Percentiles rank a stretch among this genome's conserved stretches.
Conservation (phyloP, 2,888 invertebrate species). For the Caradrina kadenii region DNA sequence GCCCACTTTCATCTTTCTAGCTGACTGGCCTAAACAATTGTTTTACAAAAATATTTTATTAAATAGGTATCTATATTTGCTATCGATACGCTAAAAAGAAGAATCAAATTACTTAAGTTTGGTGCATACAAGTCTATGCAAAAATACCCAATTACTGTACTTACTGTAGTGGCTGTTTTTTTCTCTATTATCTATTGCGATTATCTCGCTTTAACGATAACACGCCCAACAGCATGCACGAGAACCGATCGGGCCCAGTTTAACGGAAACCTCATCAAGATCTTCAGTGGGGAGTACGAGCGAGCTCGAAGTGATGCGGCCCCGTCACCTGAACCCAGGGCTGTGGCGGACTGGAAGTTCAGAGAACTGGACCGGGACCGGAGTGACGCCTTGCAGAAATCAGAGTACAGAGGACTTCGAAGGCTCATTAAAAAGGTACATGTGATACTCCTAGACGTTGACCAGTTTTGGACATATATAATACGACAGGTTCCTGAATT, state of each 20-base stretch:
- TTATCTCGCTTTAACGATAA: background rate
- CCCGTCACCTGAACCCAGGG: conserved; percentile 81
- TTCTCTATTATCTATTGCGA: background rate
- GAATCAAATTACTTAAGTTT: no score
- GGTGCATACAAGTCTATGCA: no score
- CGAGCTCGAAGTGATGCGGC: conserved; percentile 80
- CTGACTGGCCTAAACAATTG: no score
- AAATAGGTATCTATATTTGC: no score
- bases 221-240: conserved; percentile 91
- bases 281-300: conserved; percentile 95
- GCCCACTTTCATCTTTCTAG: no score
- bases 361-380: conserved; percentile 94
- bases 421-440: conserved; percentile 94
- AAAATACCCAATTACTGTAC: no score
- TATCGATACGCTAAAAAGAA: no score
- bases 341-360: conserved; percentile 97
- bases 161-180: no score
- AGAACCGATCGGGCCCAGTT: conserved; percentile 94
- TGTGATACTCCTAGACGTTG: no score
- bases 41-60: no score
- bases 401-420: conserved; percentile 95
- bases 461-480: background rate
- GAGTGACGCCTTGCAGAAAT: conserved; percentile 94
- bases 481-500: background rate
- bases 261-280: conserved; percentile 95